Percentiles rank a stretch among this genome's conserved stretches.
Evolutionary conservation across 2,113 vertebrate genomes (phyloP).

Genomic region (Erinaceus europaeus): DNA sequence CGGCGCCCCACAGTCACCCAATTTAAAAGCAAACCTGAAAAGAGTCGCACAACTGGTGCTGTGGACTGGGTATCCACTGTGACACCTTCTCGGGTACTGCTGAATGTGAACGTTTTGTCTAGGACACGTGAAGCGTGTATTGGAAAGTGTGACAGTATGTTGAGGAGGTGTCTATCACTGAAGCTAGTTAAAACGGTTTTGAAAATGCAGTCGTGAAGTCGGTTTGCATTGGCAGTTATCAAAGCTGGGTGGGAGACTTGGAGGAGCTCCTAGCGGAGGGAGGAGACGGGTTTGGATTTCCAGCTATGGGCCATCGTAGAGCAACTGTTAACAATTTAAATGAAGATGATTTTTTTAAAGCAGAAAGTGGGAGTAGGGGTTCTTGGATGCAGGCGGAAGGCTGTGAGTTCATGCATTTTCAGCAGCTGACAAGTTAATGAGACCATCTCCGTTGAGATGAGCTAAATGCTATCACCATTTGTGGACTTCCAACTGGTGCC

Average conservation of each 20-base stretch:
- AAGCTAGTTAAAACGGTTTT: not conserved
- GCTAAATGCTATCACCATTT: constrained; percentile 76
- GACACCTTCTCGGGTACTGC: not conserved
- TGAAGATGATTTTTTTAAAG: constrained; percentile 70
- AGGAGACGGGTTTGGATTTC: constrained; percentile 2
- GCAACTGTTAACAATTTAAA: constrained; percentile 66
- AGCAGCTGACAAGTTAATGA: constrained; percentile 82
- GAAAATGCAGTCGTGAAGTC: not conserved
- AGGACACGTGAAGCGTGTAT: not conserved
- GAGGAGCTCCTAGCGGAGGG: not conserved
- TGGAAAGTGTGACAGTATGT: not conserved
- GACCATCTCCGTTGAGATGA: constrained; percentile 80
- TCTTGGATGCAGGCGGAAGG: constrained; percentile 75
- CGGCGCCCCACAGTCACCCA: too few species aligned
- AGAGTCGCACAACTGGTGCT: not conserved
- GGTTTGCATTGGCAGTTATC: constrained; percentile 17
- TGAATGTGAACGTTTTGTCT: not conserved
- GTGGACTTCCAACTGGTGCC: constrained; percentile 78
- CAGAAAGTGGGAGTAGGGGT: constrained; percentile 63
- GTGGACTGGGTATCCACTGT: not conserved
- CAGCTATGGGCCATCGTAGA: constrained; percentile 35
- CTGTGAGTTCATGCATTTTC: constrained; percentile 74
- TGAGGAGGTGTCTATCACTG: not conserved
- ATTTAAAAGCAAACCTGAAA: too few species aligned
- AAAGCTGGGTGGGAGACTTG: not conserved